phyloP scores from a whole-genome alignment of 2,113 vertebrate genomes.

The Cinclus mexicanus region DNA sequence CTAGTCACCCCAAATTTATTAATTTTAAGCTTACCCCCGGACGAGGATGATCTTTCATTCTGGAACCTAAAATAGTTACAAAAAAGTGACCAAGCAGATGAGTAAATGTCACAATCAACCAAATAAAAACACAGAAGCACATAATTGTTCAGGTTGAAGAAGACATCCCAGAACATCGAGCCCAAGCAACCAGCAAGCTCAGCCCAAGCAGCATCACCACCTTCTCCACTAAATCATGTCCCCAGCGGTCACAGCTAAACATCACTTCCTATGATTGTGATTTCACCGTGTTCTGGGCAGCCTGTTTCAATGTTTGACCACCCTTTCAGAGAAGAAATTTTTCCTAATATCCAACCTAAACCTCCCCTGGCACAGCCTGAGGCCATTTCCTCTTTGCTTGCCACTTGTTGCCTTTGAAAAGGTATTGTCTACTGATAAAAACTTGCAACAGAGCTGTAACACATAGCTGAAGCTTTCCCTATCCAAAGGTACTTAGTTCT shows the following conservation, averaged over 20 bases:
- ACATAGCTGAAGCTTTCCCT: neutral
- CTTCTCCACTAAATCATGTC: neutral
- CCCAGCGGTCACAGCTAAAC: neutral
- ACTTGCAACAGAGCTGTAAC: neutral
- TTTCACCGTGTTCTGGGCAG: neutral
- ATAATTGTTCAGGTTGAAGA: neutral
- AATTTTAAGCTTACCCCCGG: constrained; percentile 80
- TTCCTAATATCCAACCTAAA: neutral
- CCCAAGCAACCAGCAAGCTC: neutral
- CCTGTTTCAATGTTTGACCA: neutral
- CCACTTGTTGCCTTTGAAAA: neutral
- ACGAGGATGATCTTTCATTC: constrained; percentile 76
- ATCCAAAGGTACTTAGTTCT: neutral
- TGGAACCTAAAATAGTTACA: constrained; percentile 70
- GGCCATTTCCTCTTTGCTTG: neutral
- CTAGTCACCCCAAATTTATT: constrained; percentile 69
- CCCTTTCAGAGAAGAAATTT: neutral
- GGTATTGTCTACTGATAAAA: neutral
- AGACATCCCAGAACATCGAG: neutral
- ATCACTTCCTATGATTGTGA: neutral
- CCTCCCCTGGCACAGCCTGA: neutral
- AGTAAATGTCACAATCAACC: neutral
- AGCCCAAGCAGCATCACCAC: neutral
- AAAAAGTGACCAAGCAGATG: neutral
- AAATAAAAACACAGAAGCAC: neutral